phyloP scores from a whole-genome alignment of 2,113 vertebrate genomes.

The Albula glossodonta region DNA sequence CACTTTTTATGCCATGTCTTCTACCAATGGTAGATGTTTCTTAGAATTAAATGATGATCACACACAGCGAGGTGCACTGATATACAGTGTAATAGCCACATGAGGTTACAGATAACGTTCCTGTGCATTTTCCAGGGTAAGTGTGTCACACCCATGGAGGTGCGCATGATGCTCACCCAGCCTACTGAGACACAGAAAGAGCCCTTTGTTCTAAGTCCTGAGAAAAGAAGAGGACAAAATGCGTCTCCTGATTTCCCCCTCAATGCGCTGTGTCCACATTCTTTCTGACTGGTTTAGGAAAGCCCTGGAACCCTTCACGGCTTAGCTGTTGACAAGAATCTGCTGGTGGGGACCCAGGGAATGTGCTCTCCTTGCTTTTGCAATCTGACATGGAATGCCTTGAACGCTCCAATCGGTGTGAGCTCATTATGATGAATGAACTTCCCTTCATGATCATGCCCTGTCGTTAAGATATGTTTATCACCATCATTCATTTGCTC shows the following conservation, averaged over 20 bases:
- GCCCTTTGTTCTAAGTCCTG: neutral
- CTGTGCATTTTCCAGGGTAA: neutral
- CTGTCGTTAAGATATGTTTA: constrained; percentile 33
- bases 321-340: neutral
- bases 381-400: neutral
- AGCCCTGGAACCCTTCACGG: neutral
- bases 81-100: too few species aligned
- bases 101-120: neutral
- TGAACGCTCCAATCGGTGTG: neutral
- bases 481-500: constrained; percentile 24
- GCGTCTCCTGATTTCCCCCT: neutral
- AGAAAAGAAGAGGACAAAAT: neutral
- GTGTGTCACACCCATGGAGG: neutral
- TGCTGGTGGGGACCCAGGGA: neutral
- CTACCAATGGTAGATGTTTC: neutral
- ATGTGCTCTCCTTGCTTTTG: neutral
- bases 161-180: neutral
- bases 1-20: neutral
- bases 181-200: neutral
- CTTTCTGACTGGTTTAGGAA: neutral
- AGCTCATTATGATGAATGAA: constrained; percentile 32
- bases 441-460: constrained; percentile 28
- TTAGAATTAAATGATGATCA: neutral
- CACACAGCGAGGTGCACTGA: too few species aligned
- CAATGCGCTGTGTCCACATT: neutral